phyloP scores from a whole-genome alignment of 2,797 vertebrate species.

The Neosilurus hyrtlii region DNA sequence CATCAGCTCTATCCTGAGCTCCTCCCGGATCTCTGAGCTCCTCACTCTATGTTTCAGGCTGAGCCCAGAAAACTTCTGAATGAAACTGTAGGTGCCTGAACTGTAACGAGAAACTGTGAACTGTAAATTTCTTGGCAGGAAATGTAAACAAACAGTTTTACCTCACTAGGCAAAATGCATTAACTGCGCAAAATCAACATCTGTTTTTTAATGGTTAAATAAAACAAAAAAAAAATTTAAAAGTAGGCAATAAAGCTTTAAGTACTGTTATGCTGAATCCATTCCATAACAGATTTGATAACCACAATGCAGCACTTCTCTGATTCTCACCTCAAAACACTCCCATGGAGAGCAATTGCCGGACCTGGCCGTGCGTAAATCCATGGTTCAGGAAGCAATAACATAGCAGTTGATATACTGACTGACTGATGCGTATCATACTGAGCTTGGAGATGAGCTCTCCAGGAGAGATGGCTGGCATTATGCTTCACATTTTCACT shows the following conservation, averaged over 20 bases:
- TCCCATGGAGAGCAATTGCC: slow-evolving; percentile 14
- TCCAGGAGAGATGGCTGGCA: neutral
- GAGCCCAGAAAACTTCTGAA: too few relatives aligned
- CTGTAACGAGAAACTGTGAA: neutral
- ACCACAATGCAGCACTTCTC: neutral
- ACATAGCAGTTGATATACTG: slow-evolving; percentile 7
- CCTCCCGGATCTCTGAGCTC: too few relatives aligned
- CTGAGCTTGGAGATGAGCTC: slow-evolving; percentile 11
- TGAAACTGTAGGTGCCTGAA: too few relatives aligned
- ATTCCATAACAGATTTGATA: neutral
- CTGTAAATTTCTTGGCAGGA: neutral
- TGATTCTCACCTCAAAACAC: neutral
- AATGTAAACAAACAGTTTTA: neutral
- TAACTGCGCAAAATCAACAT: neutral
- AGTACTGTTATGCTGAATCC: neutral
- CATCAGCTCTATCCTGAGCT: too few relatives aligned
- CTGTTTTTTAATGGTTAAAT: neutral
- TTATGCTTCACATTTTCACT: neutral
- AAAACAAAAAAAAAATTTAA: neutral
- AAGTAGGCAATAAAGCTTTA: neutral
- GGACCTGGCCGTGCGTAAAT: slow-evolving; percentile 31
- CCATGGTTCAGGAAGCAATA: slow-evolving; percentile 29
- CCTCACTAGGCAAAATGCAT: neutral
- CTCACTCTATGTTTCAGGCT: too few relatives aligned
- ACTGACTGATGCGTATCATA: slow-evolving; percentile 17